Percentiles rank a stretch among this genome's conserved stretches.
Conservation (phyloP, 2,888 invertebrate genomes). For the Xylota sylvarum region DNA sequence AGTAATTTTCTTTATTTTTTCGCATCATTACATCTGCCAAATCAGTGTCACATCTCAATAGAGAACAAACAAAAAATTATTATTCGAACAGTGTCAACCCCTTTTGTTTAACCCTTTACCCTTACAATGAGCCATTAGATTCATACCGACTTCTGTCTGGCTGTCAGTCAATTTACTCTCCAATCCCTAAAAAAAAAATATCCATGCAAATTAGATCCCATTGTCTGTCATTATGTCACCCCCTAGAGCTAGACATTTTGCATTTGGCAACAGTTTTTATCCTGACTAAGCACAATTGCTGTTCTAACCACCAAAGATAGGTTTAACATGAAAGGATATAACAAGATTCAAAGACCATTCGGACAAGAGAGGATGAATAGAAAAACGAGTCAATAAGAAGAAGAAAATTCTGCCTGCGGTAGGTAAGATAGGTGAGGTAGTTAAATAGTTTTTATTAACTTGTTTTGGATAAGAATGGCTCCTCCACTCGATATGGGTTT, state of each 20-base stretch:
- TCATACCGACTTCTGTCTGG: slow-evolving; percentile 10
- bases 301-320: slow-evolving; percentile 14
- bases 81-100: background rate
- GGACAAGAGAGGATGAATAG: background rate
- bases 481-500: background rate
- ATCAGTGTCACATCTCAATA: slow-evolving; percentile 34
- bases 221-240: slow-evolving; percentile 43
- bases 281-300: slow-evolving; percentile 7
- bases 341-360: background rate
- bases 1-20: background rate
- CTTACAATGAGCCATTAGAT: slow-evolving; percentile 10
- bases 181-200: background rate
- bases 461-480: background rate
- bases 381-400: background rate
- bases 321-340: background rate
- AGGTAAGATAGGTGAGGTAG: slow-evolving; percentile 24
- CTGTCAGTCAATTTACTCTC: slow-evolving; percentile 48
- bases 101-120: slow-evolving; percentile 28
- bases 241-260: slow-evolving; percentile 3
- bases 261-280: slow-evolving; percentile 1
- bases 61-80: background rate
- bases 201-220: slow-evolving; percentile 38
- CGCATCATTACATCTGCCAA: slow-evolving; percentile 57
- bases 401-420: slow-evolving; percentile 11
- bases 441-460: slow-evolving; percentile 33